phyloP scores from a whole-genome alignment of 2,888 invertebrate genomes.

The Acronicta leporina region DNA sequence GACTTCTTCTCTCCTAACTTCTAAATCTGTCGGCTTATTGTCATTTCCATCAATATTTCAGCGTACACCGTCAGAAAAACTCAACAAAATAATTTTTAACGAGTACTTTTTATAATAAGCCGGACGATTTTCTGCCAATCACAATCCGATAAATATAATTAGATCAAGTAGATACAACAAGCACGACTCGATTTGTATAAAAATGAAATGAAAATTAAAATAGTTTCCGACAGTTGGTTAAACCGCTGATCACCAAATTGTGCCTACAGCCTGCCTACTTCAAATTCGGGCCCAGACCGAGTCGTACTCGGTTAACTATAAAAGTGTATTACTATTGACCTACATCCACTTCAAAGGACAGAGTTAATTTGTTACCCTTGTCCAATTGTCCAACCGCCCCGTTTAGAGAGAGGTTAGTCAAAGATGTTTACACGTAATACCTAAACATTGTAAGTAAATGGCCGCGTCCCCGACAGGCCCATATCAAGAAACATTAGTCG shows the following conservation, averaged over 20 bases:
- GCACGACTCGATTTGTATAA: conserved; percentile 27
- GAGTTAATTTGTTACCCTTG: conserved; percentile 52
- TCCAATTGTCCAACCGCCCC: conserved; percentile 34
- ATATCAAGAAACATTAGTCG: conserved; percentile 37
- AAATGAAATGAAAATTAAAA: conserved; percentile 33
- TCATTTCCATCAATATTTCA: conserved; percentile 26
- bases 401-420: conserved; percentile 30
- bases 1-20: conserved; percentile 4
- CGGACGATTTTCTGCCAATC: conserved; percentile 13
- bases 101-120: conserved; percentile 46
- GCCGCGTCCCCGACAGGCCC: conserved; percentile 15
- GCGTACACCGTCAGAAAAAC: conserved; percentile 28
- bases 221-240: conserved; percentile 26
- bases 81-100: conserved; percentile 36
- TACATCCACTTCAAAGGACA: conserved; percentile 45
- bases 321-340: conserved; percentile 44
- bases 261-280: conserved; percentile 21
- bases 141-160: conserved; percentile 22
- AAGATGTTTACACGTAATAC: conserved; percentile 44
- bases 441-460: conserved; percentile 34
- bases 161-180: conserved; percentile 20
- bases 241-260: conserved; percentile 30
- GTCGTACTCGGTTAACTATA: conserved; percentile 25
- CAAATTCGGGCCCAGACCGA: conserved; percentile 17
- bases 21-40: conserved; percentile 52